Base-by-base conservation (phyloP, 2,113 vertebrate species). In the Craseonycteris thonglongyai region DNA sequence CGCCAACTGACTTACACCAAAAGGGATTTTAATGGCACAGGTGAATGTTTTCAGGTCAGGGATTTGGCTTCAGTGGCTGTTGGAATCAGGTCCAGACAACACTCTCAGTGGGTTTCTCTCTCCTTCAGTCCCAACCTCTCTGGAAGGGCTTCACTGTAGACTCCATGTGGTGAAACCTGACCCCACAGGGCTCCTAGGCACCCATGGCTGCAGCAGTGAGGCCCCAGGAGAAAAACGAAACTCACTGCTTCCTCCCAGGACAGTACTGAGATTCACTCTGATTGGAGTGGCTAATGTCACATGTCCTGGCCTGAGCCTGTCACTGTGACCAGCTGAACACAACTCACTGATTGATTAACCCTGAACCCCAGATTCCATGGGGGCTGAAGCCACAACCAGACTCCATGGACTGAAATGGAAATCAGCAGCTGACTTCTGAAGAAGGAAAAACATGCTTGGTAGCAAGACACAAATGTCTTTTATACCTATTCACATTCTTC, bases 201-300 rank as follows among this genome's bases (percentile, higher is more conserved):
- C 18, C 18, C 22, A n/a, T 1, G 28, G 58, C 33, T 7, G 56
- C n/a, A 3, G 47, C 75, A 16, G 47, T 2, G 0, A 16, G 49
- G 15, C 18, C 15, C 49, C 15, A 24, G 0, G 0, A 80, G 10
- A 24, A 42, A 45, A 14, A 49, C 6, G 28, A 79, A 40, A 5
- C 59, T 24, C 26, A 0, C 12, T 9, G n/a, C 4, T 28, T 61
- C 11, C 1, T 18, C 51, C 42, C 65, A 28, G 3, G 0, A 7
- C 45, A 66, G 16, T 13, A 22, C 26, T 54, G 8, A 91, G 19
- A 19, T 35, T 47, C 76, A 51, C 26, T 59, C 40, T 80, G 75
- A 80, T 10, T 59, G 76, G 24, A 24, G 40, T 75, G 33, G 22
- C 18, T 59, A 11, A 45, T 28, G 28, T 74, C 92, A 81, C 3